Percentiles rank a stretch among this genome's conserved stretches.
These are phyloP conservation scores for Mastomys coucha DNA, from an alignment of 2,113 vertebrate genomes.

Conservation along the genomic window DNA sequence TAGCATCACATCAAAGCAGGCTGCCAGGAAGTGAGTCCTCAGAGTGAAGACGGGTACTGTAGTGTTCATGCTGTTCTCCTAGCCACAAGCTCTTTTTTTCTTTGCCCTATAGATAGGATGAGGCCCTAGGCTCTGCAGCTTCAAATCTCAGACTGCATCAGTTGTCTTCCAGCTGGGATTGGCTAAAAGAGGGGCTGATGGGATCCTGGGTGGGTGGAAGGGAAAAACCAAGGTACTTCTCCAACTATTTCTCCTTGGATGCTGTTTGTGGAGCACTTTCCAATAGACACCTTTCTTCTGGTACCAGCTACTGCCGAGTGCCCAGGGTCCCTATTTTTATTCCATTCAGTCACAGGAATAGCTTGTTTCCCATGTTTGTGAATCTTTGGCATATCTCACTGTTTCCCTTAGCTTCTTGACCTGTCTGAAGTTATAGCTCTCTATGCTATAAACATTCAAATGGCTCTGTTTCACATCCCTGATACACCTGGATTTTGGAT, in stretches of 20 bases:
- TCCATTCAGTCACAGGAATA: background rate
- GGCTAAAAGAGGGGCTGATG: background rate
- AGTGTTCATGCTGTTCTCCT: background rate
- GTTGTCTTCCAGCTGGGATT: background rate
- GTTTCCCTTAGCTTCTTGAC: background rate
- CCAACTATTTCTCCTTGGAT: background rate
- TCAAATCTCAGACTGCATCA: background rate
- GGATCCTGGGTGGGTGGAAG: background rate
- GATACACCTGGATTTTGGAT: background rate
- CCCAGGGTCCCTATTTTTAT: background rate
- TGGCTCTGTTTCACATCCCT: background rate
- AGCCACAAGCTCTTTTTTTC: too few relatives aligned
- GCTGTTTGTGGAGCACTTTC: background rate
- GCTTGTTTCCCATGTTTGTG: background rate
- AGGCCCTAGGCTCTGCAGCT: background rate
- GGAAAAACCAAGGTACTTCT: background rate
- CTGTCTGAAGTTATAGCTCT: background rate
- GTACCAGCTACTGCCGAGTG: background rate
- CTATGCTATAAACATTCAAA: background rate
- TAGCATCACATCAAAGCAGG: background rate
- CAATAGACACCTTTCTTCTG: too few relatives aligned
- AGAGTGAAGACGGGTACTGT: background rate
- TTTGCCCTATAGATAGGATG: background rate
- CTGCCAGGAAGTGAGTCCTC: background rate
- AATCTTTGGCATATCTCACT: background rate